Base-by-base conservation (phyloP, 2,888 invertebrate genomes). In the Drosophila pseudotalamancana region DNA sequence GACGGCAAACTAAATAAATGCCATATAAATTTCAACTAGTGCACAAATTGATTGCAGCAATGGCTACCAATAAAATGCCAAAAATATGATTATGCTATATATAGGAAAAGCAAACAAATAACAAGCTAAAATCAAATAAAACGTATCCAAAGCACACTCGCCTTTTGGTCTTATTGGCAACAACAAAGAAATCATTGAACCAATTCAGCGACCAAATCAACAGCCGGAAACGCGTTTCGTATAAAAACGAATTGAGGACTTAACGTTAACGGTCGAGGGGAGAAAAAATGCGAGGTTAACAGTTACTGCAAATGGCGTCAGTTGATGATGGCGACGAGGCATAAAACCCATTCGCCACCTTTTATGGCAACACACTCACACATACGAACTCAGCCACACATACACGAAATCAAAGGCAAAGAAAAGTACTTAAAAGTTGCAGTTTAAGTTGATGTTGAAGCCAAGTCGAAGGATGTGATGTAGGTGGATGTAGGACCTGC, bases 191-290 rank as follows among this genome's bases (percentile, higher is more conserved):
- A 87, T 87, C 84, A 85, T 84, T 85, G 84, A 84, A 84, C 88
- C 84, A 86, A 85, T 87, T 84, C 84, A 85, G 83, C 86, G 87
- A 86, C 88, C 88, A 85, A 77, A 77, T 87, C 83, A 84, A 84
- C 83, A 85, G 87, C 88, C 84, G 84, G 88, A 86, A 84, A 88
- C 88, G 88, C 88, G 73, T 77, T 84, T 86, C 88, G 71, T 77
- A 84, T 86, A 88, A 86, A 87, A 86, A 77, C 86, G 88, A 84
- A 84, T 84, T 83, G 84, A 70, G 86, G 86, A 82, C 74, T 87
- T 87, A 82, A 79, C 87, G 64, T 78, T 72, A 72, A 77, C 76
- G 67, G 74, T 73, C 81, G 87, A 81, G 78, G 66, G 56, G 42
- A 55, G 69, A 59, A 64, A 56, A 48, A 76, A 60, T 53, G 29